Evolutionary conservation across 2,113 vertebrate genomes (phyloP).

Genomic region (Accipiter cooperii): DNA sequence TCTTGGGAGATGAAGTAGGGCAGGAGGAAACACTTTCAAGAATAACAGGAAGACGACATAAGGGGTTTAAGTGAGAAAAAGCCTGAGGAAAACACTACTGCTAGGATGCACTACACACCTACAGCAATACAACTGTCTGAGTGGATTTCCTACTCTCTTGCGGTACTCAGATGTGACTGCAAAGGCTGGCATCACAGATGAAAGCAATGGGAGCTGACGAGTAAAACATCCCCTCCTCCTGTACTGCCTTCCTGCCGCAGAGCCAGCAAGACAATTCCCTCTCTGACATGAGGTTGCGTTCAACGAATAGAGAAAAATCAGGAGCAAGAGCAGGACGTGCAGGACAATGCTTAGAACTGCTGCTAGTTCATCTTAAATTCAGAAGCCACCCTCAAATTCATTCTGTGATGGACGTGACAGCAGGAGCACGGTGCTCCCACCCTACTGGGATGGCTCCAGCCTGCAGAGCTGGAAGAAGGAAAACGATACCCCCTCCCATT

Average conservation of each 20-base stretch:
- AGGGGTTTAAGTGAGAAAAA: background rate
- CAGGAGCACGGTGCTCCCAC: background rate
- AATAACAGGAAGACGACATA: background rate
- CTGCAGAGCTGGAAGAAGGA: background rate
- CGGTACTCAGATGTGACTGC: background rate
- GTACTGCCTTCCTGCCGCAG: background rate
- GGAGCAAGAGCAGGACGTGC: background rate
- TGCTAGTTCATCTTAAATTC: background rate
- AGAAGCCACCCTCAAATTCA: background rate
- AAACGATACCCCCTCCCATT: background rate
- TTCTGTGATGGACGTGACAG: background rate
- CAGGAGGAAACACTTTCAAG: background rate
- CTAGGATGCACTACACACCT: background rate
- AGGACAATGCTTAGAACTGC: background rate
- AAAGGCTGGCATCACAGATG: background rate
- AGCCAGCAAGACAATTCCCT: background rate
- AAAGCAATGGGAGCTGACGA: background rate
- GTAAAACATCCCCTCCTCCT: background rate
- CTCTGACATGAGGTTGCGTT: background rate
- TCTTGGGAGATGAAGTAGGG: background rate
- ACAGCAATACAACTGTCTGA: background rate
- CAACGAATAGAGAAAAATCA: background rate
- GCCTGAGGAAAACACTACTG: background rate
- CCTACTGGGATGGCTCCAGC: background rate
- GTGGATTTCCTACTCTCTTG: background rate